Evolutionary conservation across 2,113 vertebrate genomes (phyloP).

Genomic region (Nothobranchius kuhntae): DNA sequence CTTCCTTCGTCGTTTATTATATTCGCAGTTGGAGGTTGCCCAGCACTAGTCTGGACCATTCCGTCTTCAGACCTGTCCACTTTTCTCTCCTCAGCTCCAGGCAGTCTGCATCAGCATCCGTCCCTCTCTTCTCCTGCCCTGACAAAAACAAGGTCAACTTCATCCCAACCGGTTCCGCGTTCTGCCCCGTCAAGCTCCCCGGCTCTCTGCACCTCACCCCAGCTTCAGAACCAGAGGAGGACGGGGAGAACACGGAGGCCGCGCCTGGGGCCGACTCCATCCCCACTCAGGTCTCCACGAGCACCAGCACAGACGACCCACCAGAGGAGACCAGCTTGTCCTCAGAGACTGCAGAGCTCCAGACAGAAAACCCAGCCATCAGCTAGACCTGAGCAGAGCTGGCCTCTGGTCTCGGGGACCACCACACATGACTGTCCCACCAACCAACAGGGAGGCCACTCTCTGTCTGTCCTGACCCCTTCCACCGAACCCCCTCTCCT

Average conservation of each 20-base stretch:
- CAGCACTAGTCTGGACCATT: too few relatives aligned
- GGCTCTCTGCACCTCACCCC: slow-evolving; percentile 82
- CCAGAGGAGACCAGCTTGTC: slow-evolving; percentile 68
- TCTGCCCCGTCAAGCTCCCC: slow-evolving; percentile 95
- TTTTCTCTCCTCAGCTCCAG: slow-evolving; percentile 81
- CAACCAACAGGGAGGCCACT: slow-evolving; percentile 40
- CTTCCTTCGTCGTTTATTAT: too few relatives aligned
- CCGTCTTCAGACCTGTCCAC: too few relatives aligned
- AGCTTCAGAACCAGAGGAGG: slow-evolving; percentile 81
- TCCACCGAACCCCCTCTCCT: slow-evolving; percentile 2
- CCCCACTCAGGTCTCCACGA: slow-evolving; percentile 88
- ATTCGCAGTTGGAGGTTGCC: too few relatives aligned
- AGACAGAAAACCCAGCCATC: slow-evolving; percentile 83
- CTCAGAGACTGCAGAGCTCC: slow-evolving; percentile 80
- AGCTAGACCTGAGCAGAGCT: slow-evolving; percentile 86
- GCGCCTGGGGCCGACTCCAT: slow-evolving; percentile 56
- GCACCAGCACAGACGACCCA: slow-evolving; percentile 88
- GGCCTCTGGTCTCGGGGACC: slow-evolving; percentile 70
- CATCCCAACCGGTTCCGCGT: slow-evolving; percentile 96
- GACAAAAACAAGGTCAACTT: slow-evolving; percentile 99
- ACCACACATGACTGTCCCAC: slow-evolving; percentile 55
- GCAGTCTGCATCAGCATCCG: slow-evolving; percentile 84
- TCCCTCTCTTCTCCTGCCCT: slow-evolving; percentile 96
- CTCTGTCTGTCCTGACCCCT: slow-evolving; percentile 58
- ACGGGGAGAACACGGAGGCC: slow-evolving; percentile 79